phyloP scores from a whole-genome alignment of 1,140 invertebrate genomes.

The Drosophila asahinai region DNA sequence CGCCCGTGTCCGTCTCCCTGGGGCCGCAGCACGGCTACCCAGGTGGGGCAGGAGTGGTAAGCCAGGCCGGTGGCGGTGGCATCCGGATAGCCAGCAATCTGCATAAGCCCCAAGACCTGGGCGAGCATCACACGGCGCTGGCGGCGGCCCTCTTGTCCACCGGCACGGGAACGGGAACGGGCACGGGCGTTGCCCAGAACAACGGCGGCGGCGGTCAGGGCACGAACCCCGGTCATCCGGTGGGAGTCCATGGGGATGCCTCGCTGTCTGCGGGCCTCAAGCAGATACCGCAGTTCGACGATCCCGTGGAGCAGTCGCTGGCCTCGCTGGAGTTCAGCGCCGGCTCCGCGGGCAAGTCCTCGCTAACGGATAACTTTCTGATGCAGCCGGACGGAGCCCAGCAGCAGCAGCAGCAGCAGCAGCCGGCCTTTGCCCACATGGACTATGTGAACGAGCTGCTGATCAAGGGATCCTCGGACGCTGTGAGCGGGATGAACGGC shows the following conservation, averaged over 20 bases:
- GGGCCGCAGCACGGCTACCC: constrained; percentile 32
- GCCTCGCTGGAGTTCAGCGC: constrained; percentile 88
- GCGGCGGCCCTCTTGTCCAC: constrained; percentile 53
- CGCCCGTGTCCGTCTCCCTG: constrained; percentile 34
- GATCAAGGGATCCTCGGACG: constrained; percentile 60
- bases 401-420: constrained; percentile 49
- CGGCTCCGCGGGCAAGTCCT: constrained; percentile 64
- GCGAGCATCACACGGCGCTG: constrained; percentile 68
- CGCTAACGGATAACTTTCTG: constrained; percentile 70
- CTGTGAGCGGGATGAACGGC: constrained; percentile 76
- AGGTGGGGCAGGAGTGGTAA: constrained; percentile 19
- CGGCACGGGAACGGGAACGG: constrained; percentile 17
- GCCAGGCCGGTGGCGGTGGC: constrained; percentile 61
- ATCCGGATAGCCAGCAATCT: constrained; percentile 83
- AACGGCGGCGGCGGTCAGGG: constrained; percentile 12
- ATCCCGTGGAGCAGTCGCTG: constrained; percentile 89
- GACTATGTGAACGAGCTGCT: constrained; percentile 78
- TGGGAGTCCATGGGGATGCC: constrained; percentile 73
- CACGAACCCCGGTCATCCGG: constrained; percentile 34
- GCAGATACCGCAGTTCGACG: constrained; percentile 85
- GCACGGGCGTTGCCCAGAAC: constrained; percentile 7
- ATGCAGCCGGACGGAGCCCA: constrained; percentile 50
- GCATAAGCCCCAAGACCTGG: constrained; percentile 71
- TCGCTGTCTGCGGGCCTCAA: constrained; percentile 76
- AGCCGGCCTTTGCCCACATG: constrained; percentile 58